These are phyloP conservation scores for Pocota personata DNA, from an alignment of 2,888 invertebrate genomes.

Conservation along the genomic window DNA sequence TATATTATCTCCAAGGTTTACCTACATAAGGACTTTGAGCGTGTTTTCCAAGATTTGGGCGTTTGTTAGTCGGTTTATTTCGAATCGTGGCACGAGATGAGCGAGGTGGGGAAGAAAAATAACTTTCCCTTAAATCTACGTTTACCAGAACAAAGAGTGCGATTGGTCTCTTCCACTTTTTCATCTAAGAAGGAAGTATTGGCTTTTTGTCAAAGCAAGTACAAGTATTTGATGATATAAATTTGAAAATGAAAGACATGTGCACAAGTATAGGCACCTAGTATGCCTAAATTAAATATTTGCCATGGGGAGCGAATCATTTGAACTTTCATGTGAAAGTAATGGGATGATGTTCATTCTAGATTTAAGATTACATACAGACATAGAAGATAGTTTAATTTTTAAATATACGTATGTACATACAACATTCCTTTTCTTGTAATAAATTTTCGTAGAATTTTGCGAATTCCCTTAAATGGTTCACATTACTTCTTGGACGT, in stretches of 20 bases:
- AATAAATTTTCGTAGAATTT: constrained; percentile 42
- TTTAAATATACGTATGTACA: constrained; percentile 13
- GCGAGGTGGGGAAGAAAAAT: background rate
- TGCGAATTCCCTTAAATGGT: constrained; percentile 42
- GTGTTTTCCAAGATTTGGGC: constrained; percentile 52
- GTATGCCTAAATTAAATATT: background rate
- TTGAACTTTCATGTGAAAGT: constrained; percentile 4
- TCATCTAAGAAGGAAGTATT: constrained; percentile 8
- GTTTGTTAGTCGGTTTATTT: constrained; percentile 35
- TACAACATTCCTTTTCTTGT: constrained; percentile 10
- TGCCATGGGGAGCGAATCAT: constrained; percentile 17
- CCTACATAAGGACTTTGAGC: constrained; percentile 49
- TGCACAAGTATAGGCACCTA: background rate
- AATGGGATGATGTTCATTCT: background rate
- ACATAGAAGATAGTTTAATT: background rate
- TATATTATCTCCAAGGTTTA: constrained; percentile 52
- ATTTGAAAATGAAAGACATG: constrained; percentile 45
- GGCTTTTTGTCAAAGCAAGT: constrained; percentile 24
- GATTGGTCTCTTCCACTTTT: constrained; percentile 25
- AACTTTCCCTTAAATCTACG: constrained; percentile 33
- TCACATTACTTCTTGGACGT: constrained; percentile 41
- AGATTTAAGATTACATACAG: background rate
- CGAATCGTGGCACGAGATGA: background rate
- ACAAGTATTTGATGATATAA: constrained; percentile 51
- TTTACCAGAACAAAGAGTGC: constrained; percentile 22